Evolutionary conservation across 2,797 vertebrate species (phyloP).

Genomic region (Bucorvus abyssinicus): DNA sequence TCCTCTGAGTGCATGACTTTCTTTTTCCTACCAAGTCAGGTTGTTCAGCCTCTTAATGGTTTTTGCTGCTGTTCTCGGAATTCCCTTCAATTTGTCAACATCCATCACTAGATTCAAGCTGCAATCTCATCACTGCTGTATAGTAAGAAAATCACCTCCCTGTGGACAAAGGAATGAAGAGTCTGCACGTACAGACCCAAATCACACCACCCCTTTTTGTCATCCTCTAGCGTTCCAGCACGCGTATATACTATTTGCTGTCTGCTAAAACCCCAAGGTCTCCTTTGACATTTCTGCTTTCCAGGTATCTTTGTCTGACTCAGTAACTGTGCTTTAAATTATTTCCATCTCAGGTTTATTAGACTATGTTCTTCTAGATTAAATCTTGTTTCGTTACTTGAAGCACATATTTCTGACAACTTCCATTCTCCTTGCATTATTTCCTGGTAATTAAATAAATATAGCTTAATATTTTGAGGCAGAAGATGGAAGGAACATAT

Average conservation of each 20-base stretch:
- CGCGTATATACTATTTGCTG: constrained; percentile 31
- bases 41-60: constrained; percentile 33
- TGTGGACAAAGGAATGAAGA: constrained; percentile 24
- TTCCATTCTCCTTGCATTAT: not conserved
- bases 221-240: constrained; percentile 11
- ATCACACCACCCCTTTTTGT: constrained; percentile 24
- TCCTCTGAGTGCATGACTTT: not conserved
- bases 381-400: constrained; percentile 16
- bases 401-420: not conserved
- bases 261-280: constrained; percentile 39
- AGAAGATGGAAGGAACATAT: not conserved
- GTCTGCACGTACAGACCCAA: not conserved
- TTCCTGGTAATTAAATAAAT: not conserved
- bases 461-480: not conserved
- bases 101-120: constrained; percentile 44
- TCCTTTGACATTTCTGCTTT: constrained; percentile 54
- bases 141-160: constrained; percentile 25
- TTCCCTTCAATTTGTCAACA: constrained; percentile 64
- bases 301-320: constrained; percentile 53
- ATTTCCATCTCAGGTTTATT: constrained; percentile 56
- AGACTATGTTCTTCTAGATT: constrained; percentile 29
- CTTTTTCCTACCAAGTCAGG: constrained; percentile 5
- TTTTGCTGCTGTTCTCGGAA: constrained; percentile 52
- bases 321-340: constrained; percentile 57
- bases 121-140: not conserved